A percentile compares a stretch with the other conserved stretches of the same genome.
Conservation (phyloP, 1,140 invertebrate genomes). For the Magallana gigas region DNA sequence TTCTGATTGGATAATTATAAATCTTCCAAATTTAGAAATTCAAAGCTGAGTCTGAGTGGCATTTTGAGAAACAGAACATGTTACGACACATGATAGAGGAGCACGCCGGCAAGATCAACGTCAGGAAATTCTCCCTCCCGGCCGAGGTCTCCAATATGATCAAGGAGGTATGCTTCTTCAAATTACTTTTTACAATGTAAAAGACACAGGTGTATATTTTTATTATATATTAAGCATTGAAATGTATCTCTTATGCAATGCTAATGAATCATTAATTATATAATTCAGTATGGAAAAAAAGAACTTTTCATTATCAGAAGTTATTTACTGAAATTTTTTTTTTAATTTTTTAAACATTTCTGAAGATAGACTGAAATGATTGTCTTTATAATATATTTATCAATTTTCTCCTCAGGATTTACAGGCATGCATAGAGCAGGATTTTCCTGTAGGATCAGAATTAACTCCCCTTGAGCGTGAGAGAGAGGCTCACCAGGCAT, state of each 20-base stretch:
- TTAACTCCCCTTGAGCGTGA: conserved; percentile 64
- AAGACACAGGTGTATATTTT: too few relatives aligned
- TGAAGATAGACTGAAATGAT: background rate
- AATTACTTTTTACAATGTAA: too few relatives aligned
- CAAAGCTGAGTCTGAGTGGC: conserved; percentile 66
- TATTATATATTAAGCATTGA: too few relatives aligned
- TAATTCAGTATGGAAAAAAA: background rate
- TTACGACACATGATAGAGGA: conserved; percentile 56
- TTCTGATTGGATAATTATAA: too few relatives aligned
- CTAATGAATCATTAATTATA: too few relatives aligned
- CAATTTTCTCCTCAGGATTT: conserved; percentile 59
- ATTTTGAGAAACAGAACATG: conserved; percentile 55
- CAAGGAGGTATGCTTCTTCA: conserved; percentile 60
- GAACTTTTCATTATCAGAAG: background rate
- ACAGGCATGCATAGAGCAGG: conserved; percentile 59
- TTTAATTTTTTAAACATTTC: background rate
- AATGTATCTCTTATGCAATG: too few relatives aligned
- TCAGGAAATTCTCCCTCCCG: conserved; percentile 53
- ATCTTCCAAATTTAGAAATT: conserved; percentile 11
- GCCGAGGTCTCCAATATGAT: conserved; percentile 62
- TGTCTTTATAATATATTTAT: background rate
- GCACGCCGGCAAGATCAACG: conserved; percentile 42
- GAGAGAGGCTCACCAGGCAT: conserved; percentile 66
- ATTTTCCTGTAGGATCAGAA: conserved; percentile 69
- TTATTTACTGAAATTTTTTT: background rate